Conservation (phyloP, 2,113 vertebrate genomes). For the Suncus etruscus region DNA sequence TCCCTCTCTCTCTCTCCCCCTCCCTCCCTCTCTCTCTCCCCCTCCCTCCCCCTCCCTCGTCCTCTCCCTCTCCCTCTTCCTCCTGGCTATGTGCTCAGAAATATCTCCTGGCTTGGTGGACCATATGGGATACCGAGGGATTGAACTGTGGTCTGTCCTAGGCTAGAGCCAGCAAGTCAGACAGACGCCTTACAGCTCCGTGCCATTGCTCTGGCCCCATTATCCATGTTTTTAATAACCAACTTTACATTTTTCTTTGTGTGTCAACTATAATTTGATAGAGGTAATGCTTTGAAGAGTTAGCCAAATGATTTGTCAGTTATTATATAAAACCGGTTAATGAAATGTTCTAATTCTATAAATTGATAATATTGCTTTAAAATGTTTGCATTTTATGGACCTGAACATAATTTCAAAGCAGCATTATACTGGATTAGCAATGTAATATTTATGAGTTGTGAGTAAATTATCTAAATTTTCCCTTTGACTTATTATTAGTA, state of each 20-base stretch:
- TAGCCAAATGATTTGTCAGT: not conserved
- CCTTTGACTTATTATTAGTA: not conserved
- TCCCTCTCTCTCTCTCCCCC: too few relatives aligned
- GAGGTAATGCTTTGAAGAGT: not conserved
- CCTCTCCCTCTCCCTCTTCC: too few relatives aligned
- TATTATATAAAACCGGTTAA: not conserved
- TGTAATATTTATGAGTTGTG: slow-evolving; percentile 43
- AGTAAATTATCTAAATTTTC: slow-evolving; percentile 11
- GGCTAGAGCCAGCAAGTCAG: too few relatives aligned
- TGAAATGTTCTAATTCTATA: slow-evolving; percentile 44
- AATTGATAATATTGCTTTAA: not conserved
- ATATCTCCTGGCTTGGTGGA: too few relatives aligned
- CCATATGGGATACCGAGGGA: too few relatives aligned
- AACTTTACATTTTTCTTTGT: not conserved
- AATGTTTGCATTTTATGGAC: slow-evolving; percentile 42
- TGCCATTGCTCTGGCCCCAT: too few relatives aligned
- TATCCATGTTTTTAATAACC: too few relatives aligned
- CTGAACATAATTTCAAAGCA: slow-evolving; percentile 22
- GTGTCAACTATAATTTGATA: not conserved
- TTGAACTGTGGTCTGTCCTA: too few relatives aligned
- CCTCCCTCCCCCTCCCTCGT: too few relatives aligned
- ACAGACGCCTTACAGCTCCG: too few relatives aligned
- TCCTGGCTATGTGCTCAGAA: not conserved
- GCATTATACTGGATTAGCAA: slow-evolving; percentile 17
- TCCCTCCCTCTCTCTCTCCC: too few relatives aligned